Evolutionary conservation across 2,113 vertebrate genomes (phyloP), one percentile per base, ranked within the genome.

Genomic region (Acanthochromis polyacanthus): DNA sequence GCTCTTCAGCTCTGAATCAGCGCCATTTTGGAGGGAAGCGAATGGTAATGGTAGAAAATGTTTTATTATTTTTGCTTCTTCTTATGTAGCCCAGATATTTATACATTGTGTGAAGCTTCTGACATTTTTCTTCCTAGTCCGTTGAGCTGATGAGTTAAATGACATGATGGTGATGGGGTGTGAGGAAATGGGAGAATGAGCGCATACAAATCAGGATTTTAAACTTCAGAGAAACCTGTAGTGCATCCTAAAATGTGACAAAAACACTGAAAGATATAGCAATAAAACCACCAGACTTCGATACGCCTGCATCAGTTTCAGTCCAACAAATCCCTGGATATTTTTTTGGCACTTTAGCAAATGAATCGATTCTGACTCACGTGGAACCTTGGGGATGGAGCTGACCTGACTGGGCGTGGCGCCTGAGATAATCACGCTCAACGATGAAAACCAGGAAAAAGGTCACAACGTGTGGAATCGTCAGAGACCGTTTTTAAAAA

Each of bases 311-410:
- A 40, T 40, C 30, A 48, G 2, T 23, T 0, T 10, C 51, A 55
- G 16, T 9, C 0, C 61, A 65, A 48, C n/a, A 63, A 58, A 62
- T 59, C 55, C 67, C 63, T 40, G 23, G 48, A 59, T 25, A 7
- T 51, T 3, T 40, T 51, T 25, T 56, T 23, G 15, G 57, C 19
- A 12, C 43, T 62, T 40, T 1, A 23, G 23, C 1, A 75, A 67
- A 67, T 25, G n/a, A 62, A 17, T 53, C 10, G n/a, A 62, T n/a
- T 53, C 10, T 85, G 85, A 86, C 25, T 90, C 83, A 86, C 5
- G 53, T 2, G 20, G 6, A 52, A 51, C 59, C n/a, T 8, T 3
- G 14, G 56, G 50, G 40, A 16, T 0, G 40, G 59, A 43, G 52
- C 22, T 1, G 64, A 80, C 81, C 78, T 52, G 66, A 67, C 75